phyloP scores from a whole-genome alignment of 2,797 vertebrate genomes.

The Stomatorhinus walkeri region DNA sequence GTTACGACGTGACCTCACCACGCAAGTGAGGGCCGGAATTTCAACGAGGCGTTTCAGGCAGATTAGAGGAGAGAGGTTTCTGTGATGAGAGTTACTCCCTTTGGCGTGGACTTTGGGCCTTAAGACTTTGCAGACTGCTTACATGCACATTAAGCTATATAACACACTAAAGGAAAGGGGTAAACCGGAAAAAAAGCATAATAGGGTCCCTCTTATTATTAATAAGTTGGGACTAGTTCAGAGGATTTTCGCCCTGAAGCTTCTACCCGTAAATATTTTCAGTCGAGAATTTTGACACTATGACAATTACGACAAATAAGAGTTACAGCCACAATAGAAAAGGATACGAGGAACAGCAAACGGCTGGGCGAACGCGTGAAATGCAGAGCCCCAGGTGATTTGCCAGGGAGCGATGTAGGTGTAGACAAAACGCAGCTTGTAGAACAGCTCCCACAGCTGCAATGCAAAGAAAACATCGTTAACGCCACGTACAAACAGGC shows the following conservation, averaged over 20 bases:
- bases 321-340: constrained; percentile 25
- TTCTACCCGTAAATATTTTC: neutral
- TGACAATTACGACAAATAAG: neutral
- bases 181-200: neutral
- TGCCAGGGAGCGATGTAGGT: constrained; percentile 98
- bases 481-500: neutral
- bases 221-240: neutral
- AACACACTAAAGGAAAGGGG: neutral
- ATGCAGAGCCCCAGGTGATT: constrained; percentile 97
- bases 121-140: neutral
- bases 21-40: neutral
- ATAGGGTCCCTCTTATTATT: neutral
- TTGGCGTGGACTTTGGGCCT: neutral
- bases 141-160: neutral
- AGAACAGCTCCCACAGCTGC: constrained; percentile 93
- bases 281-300: neutral
- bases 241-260: neutral
- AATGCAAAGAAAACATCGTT: constrained; percentile 8
- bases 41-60: neutral
- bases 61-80: neutral
- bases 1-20: neutral
- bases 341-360: constrained; percentile 99
- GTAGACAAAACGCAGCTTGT: constrained; percentile 93
- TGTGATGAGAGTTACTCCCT: neutral
- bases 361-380: constrained; percentile 95